Evolutionary conservation across 2,797 vertebrate genomes (phyloP), one percentile per base, ranked within the genome.

Genomic region (Dendrocincla fuliginosa): DNA sequence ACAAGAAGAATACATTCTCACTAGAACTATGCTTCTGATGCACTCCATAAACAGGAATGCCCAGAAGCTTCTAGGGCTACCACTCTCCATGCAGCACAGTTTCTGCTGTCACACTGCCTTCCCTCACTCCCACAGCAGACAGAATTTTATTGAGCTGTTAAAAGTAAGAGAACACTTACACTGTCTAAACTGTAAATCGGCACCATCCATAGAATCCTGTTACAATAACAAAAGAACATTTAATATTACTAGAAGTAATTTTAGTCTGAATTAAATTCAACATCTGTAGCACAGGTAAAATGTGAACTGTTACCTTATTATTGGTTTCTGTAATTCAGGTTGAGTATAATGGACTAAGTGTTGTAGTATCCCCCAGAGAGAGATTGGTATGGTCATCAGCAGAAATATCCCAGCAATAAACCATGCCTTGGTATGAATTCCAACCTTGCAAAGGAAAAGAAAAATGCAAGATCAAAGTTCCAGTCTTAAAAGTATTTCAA

Each of bases 181-280:
- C 99, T 99, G 97, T 99, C 99, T 98, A 99, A 98, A 96, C 99
- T 99, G 98, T 99, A 99, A 97, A 99, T 99, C 30, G 99, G 99
- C 84, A 99, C 99, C 99, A 99, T 99, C 99, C 99, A 99, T 86
- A 99, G 98, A 97, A 99, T 99, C 96, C 99, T 99, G 96, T 89
- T 89, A 93, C 25, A 87, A 93, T 90, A 97, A 91, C 47, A 97
- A 93, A 97, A 96, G 90, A 91, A 95, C 7, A 92, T 84, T 94
- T 84, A 65, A 69, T 37, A 57, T 95, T 94, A 97, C 67, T 79
- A 59, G 49, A 76, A 78, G 68, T 7, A 42, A 18, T 90, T 77
- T 77, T 35, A 64, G 10, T n/a, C 84, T 50, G 75, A 79, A 79
- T 76, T 53, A 39, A 81, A 91, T 52, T 35, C 11, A 93, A 23